Evolutionary conservation across 1,140 invertebrate species (phyloP).

Genomic region (Drosophila gunungcola): DNA sequence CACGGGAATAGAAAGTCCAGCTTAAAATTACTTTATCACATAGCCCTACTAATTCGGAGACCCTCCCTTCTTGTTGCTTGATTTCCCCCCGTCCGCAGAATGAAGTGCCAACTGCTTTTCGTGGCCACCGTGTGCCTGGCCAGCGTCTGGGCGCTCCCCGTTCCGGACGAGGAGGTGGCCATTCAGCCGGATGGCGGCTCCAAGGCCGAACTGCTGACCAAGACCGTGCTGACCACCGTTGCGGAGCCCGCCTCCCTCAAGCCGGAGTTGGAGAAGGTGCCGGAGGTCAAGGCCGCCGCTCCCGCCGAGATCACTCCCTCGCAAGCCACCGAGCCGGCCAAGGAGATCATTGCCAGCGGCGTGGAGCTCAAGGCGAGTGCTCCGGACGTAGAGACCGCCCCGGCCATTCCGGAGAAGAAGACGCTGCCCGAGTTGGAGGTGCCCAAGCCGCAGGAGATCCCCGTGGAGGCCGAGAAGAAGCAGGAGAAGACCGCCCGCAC

Average conservation of each 20-base stretch:
- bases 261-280: conserved; percentile 10
- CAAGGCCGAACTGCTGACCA: conserved; percentile 48
- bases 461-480: conserved; percentile 42
- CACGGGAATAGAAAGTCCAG: conserved; percentile 8
- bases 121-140: conserved; percentile 62
- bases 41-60: background rate
- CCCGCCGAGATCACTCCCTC: background rate
- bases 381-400: conserved; percentile 56
- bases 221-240: conserved; percentile 40
- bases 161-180: conserved; percentile 71
- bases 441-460: conserved; percentile 32
- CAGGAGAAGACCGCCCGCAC: conserved; percentile 62
- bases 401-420: conserved; percentile 55
- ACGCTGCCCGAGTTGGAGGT: conserved; percentile 29
- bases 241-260: conserved; percentile 47
- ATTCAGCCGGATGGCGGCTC: conserved; percentile 51
- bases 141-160: conserved; percentile 55
- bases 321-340: conserved; percentile 8
- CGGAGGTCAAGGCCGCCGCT: background rate
- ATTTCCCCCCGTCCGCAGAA: conserved; percentile 17
- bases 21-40: background rate
- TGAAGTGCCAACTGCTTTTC: conserved; percentile 70
- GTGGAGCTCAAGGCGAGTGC: conserved; percentile 38
- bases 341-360: conserved; percentile 16
- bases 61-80: background rate